A percentile compares a stretch with the other conserved stretches of the same genome.
Evolutionary conservation across 2,888 invertebrate genomes (phyloP).

Genomic region (Drosophila monieri): DNA sequence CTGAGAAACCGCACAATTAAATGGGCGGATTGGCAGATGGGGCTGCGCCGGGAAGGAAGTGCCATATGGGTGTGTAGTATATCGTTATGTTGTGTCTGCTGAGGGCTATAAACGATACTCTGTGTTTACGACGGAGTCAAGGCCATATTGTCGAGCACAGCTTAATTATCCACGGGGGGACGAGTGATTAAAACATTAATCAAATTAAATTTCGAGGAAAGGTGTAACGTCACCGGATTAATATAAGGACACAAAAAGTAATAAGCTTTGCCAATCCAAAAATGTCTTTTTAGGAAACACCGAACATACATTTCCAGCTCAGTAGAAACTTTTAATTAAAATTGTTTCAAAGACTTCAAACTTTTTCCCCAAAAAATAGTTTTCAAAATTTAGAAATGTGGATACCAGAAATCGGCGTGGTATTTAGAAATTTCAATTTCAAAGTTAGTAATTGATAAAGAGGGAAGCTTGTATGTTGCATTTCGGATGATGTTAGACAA

Average conservation of each 20-base stretch:
- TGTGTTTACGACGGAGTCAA: constrained; percentile 30
- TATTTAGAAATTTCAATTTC: not conserved
- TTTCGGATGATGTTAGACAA: not conserved
- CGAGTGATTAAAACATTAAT: constrained; percentile 3
- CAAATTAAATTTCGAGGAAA: constrained; percentile 4
- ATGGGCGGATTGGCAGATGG: constrained; percentile 38
- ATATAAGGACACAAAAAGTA: not conserved
- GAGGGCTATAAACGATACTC: constrained; percentile 27
- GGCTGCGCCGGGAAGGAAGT: not conserved
- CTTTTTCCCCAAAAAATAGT: not conserved
- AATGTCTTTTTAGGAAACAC: not conserved
- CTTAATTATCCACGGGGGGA: constrained; percentile 26
- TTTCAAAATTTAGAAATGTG: not conserved
- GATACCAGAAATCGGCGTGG: not conserved
- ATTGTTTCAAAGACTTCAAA: not conserved
- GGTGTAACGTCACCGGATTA: not conserved
- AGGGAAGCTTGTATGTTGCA: not conserved
- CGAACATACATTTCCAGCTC: not conserved
- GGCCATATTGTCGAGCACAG: constrained; percentile 12
- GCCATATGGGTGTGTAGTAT: constrained; percentile 28
- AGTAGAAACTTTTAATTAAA: not conserved
- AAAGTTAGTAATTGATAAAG: not conserved
- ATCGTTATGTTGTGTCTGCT: constrained; percentile 23
- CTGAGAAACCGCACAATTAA: constrained; percentile 69
- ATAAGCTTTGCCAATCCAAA: not conserved